Conservation (phyloP, 2,113 vertebrate species). For the Eclectus roratus region DNA sequence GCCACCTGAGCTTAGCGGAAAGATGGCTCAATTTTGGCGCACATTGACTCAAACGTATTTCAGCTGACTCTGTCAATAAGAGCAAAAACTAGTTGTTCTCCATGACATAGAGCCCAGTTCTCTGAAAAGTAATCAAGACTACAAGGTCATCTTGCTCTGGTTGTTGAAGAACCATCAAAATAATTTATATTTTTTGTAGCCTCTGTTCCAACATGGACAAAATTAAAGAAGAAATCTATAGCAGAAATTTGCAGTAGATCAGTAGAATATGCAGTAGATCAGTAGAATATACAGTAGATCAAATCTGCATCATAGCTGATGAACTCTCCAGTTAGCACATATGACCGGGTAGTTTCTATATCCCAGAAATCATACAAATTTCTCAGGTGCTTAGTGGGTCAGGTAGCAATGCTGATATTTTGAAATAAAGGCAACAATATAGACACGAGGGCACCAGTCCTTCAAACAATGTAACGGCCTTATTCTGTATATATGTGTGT, state of each 20-base stretch:
- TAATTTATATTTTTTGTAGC: not conserved
- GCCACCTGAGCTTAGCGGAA: not conserved
- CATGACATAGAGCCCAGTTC: not conserved
- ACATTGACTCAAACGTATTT: not conserved
- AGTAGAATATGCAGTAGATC: not conserved
- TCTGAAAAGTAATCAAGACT: not conserved
- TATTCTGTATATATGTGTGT: not conserved
- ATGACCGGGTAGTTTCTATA: not conserved
- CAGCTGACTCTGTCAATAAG: not conserved
- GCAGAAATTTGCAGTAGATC: not conserved
- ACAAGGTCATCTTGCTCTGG: not conserved
- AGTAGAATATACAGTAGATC: not conserved
- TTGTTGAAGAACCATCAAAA: not conserved
- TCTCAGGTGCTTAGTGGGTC: not conserved
- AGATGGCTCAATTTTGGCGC: not conserved
- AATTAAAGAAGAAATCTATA: not conserved
- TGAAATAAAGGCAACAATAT: not conserved
- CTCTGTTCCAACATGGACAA: rapidly evolving
- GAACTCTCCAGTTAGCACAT: not conserved
- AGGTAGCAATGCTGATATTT: not conserved
- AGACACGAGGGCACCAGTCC: not conserved
- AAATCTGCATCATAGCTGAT: not conserved
- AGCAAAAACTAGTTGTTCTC: not conserved
- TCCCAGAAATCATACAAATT: not conserved
- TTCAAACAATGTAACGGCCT: not conserved